Evolutionary conservation across 1,140 invertebrate genomes (phyloP), one percentile per base, ranked within the genome.

Genomic region (Sycobia sp.): DNA sequence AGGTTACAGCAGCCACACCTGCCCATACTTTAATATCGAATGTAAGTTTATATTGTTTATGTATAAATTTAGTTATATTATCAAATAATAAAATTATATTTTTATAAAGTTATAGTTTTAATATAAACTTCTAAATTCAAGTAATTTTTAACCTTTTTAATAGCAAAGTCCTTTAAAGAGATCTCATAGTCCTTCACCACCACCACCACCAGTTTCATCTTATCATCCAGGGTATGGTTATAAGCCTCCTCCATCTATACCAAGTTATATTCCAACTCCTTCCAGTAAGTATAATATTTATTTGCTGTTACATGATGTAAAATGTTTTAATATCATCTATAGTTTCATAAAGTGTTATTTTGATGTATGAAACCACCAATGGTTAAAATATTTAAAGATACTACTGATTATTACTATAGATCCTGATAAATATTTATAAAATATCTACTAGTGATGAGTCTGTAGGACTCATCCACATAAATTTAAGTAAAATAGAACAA

Each of bases 161-260:
- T 72, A 61, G 25, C 34, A 87, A 78, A 78, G 81, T 27, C 70
- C 83, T n/a, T 67, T 86, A 16, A 90, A 90, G 75, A 77, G 89
- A 70, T 76, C 83, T 7, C 81, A 87, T 61, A 89, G 87, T 76
- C 89, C 89, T 18, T 90, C 88, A 38, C 87, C 88, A 22, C 84
- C 85, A 23, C 73, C 77, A 51, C 75, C 81, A n/a, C 76, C 82
- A 22, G 57, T 60, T 13, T 58, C 62, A 14, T 72, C 80, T 20
- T 86, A 86, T 72, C 84, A 84, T 72, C 74, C 82, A 38, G 76
- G 71, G 34, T 86, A 86, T 67, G 73, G 76, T 18, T 87, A 86
- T 50, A 87, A 86, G 75, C 80, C 83, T 25, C 69, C 82, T 23
- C 73, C 78, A 25, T 75, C 80, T 10, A 74, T 82, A 55, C 65